These are phyloP conservation scores for Nycticebus coucang DNA, from an alignment of 2,113 vertebrate species.

Conservation along the genomic window DNA sequence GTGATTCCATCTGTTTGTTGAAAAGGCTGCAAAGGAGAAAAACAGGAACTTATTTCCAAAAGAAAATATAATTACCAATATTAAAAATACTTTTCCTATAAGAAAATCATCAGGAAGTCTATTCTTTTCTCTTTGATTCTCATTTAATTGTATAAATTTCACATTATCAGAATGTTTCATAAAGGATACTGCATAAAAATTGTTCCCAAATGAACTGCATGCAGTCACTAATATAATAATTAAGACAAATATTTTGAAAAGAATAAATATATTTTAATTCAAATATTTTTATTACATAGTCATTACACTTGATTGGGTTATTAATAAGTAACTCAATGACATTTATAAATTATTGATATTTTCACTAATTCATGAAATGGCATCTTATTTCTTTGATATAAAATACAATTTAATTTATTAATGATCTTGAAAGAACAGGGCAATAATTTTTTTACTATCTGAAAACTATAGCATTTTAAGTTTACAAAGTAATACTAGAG, in stretches of 20 bases:
- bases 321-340: conserved; percentile 11
- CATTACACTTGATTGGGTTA: not conserved
- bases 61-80: not conserved
- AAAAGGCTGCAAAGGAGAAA: not conserved
- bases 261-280: not conserved
- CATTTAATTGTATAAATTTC: not conserved
- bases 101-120: not conserved
- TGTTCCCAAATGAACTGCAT: not conserved
- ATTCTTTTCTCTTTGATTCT: not conserved
- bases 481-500: not conserved
- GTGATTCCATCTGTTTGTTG: not conserved
- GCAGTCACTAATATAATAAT: not conserved
- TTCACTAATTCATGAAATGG: not conserved
- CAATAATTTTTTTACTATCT: not conserved
- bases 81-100: not conserved
- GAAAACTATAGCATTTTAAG: not conserved
- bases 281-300: not conserved
- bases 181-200: not conserved
- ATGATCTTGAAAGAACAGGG: not conserved
- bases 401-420: conserved; percentile 10
- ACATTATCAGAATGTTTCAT: not conserved
- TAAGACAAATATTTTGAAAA: not conserved
- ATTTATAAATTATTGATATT: not conserved
- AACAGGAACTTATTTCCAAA: not conserved
- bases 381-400: not conserved